phyloP scores from a whole-genome alignment of 92 coral and sea anemone genomes.

The Porites evermanni region DNA sequence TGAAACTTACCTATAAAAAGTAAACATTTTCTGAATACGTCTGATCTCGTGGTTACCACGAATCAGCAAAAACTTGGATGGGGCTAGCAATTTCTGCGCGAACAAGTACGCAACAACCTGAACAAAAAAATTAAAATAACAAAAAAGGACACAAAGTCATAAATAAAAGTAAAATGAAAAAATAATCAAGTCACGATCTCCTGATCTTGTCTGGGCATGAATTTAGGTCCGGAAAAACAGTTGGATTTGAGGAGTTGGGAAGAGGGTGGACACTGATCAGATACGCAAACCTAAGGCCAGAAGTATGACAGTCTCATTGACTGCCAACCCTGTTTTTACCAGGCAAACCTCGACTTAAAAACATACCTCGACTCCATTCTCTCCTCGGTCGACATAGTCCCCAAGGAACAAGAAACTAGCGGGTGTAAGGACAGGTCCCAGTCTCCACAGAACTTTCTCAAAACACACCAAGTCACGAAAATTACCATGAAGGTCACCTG shows the following conservation, averaged over 20 bases:
- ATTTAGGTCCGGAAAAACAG: no score
- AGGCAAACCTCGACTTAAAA: neutral
- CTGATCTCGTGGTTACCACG: slow-evolving; percentile 95
- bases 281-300: no score
- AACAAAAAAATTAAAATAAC: neutral
- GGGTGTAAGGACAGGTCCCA: slow-evolving; percentile 93
- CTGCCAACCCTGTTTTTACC: no score
- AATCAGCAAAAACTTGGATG: slow-evolving; percentile 86
- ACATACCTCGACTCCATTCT: slow-evolving; percentile 87
- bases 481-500: slow-evolving; percentile 94
- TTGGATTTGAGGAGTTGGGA: no score
- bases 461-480: slow-evolving; percentile 93
- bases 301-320: no score
- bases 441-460: slow-evolving; percentile 91
- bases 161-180: neutral
- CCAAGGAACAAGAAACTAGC: slow-evolving; percentile 89
- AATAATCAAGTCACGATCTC: no score
- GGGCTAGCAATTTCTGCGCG: slow-evolving; percentile 89
- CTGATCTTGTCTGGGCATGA: no score
- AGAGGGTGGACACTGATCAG: no score
- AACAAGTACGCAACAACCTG: slow-evolving; percentile 90
- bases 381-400: slow-evolving; percentile 94
- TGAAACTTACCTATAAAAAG: slow-evolving; percentile 73
- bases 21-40: slow-evolving; percentile 78
- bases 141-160: neutral